Percentiles rank a stretch among this genome's conserved stretches.
phyloP scores from a whole-genome alignment of 2,888 invertebrate species.

The Tipula helvola region DNA sequence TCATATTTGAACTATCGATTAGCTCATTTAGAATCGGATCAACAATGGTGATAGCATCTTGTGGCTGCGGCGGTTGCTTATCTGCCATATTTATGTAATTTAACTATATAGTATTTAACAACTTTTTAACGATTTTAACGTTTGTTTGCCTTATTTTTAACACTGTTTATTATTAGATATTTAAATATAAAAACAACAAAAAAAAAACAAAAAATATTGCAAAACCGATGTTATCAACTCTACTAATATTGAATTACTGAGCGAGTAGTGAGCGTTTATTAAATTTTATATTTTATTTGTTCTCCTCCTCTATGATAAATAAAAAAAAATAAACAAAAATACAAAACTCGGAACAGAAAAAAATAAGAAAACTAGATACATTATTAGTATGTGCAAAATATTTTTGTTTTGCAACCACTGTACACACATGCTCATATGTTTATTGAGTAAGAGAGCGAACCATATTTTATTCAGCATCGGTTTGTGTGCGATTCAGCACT shows the following conservation, averaged over 20 bases:
- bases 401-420: neutral
- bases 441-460: neutral
- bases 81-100: neutral
- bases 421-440: neutral
- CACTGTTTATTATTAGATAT: neutral
- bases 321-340: neutral
- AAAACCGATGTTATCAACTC: neutral
- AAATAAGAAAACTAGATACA: neutral
- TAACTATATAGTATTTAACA: neutral
- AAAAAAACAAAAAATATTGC: neutral
- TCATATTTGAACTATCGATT: neutral
- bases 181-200: neutral
- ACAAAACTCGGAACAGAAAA: neutral
- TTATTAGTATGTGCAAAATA: neutral
- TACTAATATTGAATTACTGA: neutral
- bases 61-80: neutral
- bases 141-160: neutral
- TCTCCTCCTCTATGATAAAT: neutral
- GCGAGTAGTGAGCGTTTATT: neutral
- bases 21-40: neutral
- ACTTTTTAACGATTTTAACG: neutral
- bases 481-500: neutral
- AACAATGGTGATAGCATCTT: neutral
- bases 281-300: neutral
- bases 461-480: neutral